Evolutionary conservation across 2,797 vertebrate species (phyloP), one percentile per base, ranked within the genome.

Genomic region (Phoxinus dragarum): DNA sequence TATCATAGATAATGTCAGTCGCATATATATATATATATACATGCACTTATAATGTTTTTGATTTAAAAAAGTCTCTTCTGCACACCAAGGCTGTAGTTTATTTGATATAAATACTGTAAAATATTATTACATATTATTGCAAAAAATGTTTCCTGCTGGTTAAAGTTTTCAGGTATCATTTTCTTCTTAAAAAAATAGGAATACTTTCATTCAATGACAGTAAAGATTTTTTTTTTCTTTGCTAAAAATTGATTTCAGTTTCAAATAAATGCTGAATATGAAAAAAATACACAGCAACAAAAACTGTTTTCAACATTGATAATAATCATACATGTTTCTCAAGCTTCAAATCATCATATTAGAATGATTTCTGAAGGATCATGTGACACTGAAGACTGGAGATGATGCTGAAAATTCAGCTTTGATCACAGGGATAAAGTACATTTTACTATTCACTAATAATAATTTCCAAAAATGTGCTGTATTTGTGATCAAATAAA

Each of bases 1-100:
- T 27, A 81, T 81, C 56, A 16, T 12, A 54, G 84, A 89, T 82
- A 79, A 74, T 21, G 27, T 23, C 56, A 78, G 77, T 27, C 27
- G 27, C 27, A 27, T 27, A 27, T 27, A 27, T 27, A 27, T 27
- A 27, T 27, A 27, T 27, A 27, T 27, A 27, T 27, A 27, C 27
- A 27, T 27, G 27, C 27, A 27, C 27, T 27, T 27, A 27, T 27
- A 27, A 27, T 27, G 6, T 40, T 40, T 54, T 23, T 54, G 12
- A 27, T 27, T 27, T 1, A 27, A 27, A 56, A 3, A 75, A 34
- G 16, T 59, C 74, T 54, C 86, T 73, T 73, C 88, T 86, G 84
- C 42, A 84, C 64, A 67, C 23, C 17, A 38, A 84, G 69, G 59
- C 54, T n/a, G 34, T 27, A 74, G n/a, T 44, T 72, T 17, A 73